phyloP scores from a whole-genome alignment of 2,797 vertebrate genomes.

The Tokudaia tokunoshimensis region DNA sequence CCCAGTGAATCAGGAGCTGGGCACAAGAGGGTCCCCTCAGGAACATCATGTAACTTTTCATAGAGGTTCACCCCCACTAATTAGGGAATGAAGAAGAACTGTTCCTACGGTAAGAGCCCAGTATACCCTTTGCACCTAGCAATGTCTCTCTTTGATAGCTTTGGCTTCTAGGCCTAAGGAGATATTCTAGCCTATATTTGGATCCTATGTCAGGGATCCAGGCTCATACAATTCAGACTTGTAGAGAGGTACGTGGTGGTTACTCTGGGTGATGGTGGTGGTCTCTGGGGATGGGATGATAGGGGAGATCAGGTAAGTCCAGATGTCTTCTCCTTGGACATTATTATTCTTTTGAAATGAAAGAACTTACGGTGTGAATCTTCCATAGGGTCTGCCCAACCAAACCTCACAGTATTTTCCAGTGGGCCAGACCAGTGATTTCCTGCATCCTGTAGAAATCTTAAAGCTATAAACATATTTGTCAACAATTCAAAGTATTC shows the following conservation, averaged over 20 bases:
- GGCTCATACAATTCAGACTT: neutral
- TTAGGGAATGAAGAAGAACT: constrained; percentile 56
- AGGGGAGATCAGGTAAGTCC: neutral
- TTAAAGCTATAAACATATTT: neutral
- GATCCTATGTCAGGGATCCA: neutral
- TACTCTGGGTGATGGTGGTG: neutral
- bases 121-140: neutral
- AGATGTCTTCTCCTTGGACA: neutral
- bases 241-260: neutral
- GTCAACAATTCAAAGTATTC: neutral
- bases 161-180: neutral
- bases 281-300: neutral
- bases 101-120: constrained; percentile 14
- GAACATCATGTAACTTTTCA: constrained; percentile 77
- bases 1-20: neutral
- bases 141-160: neutral
- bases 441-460: neutral
- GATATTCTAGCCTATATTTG: neutral
- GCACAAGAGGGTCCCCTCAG: constrained; percentile 65
- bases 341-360: constrained; percentile 11
- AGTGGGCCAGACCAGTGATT: neutral
- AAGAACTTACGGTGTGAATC: neutral
- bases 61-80: constrained; percentile 52
- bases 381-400: neutral
- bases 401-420: neutral